Evolutionary conservation across 2,888 invertebrate genomes (phyloP).

Genomic region (Anthophora plumipes): DNA sequence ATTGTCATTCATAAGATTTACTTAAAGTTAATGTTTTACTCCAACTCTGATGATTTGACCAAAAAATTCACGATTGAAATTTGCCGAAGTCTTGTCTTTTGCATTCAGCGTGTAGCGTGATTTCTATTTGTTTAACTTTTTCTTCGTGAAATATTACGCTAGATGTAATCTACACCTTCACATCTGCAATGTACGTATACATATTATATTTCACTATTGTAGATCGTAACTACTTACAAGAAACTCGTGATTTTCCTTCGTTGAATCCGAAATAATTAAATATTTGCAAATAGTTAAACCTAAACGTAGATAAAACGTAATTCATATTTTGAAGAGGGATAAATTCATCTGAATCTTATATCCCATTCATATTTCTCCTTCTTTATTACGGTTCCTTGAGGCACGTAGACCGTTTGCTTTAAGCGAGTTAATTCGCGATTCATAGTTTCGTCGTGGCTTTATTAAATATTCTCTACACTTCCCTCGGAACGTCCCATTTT

Average conservation of each 20-base stretch:
- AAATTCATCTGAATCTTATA: neutral
- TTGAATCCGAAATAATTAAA: neutral
- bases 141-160: no score
- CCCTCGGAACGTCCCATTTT: slow-evolving; percentile 1
- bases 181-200: no score
- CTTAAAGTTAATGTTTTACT: no score
- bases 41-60: no score
- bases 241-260: neutral
- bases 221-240: neutral
- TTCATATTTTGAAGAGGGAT: neutral
- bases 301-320: neutral
- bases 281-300: neutral
- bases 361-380: neutral
- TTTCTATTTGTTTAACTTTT: no score
- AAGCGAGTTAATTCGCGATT: neutral
- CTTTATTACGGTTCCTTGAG: neutral
- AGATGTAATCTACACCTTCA: no score
- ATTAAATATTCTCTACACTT: slow-evolving; percentile 21
- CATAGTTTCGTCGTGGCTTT: neutral
- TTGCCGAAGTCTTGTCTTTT: no score
- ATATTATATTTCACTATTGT: no score
- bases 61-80: no score
- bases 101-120: no score
- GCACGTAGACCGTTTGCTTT: neutral
- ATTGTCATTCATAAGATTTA: no score